Evolutionary conservation across 2,113 vertebrate species (phyloP), one percentile per base, ranked within the genome.

Genomic region (Hassar affinis): DNA sequence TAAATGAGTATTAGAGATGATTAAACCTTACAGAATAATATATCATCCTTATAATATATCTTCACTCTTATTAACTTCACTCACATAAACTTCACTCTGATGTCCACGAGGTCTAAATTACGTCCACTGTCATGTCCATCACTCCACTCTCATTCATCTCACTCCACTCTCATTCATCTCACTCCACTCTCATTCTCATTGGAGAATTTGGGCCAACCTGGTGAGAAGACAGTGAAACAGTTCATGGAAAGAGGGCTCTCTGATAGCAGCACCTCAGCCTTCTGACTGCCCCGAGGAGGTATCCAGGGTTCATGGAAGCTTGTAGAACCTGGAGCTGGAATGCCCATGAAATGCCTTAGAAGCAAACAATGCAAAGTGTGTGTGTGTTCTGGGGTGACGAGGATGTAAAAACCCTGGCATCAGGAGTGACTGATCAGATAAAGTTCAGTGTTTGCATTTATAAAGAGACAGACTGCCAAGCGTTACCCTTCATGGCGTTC

Each of bases 1-100:
- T 84, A 83, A 82, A n/a, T 75, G 42, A 76, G 74, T 49, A 79
- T 84, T 81, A 54, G 25, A 71, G 38, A 75, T 79, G 76, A 85
- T 72, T 62, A 61, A 64, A 51, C 35, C 61, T 81, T 57, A 47
- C 38, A 82, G 76, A 84, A 84, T 74, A 81, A 85, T 68, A 78
- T 38, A 71, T 71, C 59, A 82, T 51, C 62, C 64, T 71, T 18
- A 27, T 49, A 51, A 84, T 79, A 52, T 71, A 64, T n/a, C n/a
- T n/a, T n/a, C n/a, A n/a, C n/a, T n/a, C n/a, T n/a, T n/a, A n/a
- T n/a, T n/a, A n/a, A n/a, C n/a, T n/a, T n/a, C n/a, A n/a, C n/a
- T n/a, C n/a, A n/a, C n/a, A n/a, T n/a, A n/a, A n/a, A n/a, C 71
- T 51, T 47, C 81, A 30, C 51, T 6, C 33, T 78, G 9, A 49